Base-by-base conservation (phyloP, 2,797 vertebrate species). In the Diceros bicornis region DNA sequence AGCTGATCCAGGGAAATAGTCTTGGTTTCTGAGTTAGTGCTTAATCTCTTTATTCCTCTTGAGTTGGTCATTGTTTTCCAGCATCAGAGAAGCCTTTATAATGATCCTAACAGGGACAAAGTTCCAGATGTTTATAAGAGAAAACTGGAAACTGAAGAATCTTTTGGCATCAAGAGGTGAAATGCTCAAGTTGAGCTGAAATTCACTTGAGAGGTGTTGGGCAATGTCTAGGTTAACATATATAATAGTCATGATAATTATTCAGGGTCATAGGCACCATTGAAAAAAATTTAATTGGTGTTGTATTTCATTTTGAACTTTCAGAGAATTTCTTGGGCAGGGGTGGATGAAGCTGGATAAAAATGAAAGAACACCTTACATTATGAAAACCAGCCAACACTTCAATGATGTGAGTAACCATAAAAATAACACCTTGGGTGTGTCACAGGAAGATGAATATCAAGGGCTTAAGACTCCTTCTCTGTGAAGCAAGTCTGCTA, bases 321-420 rank as follows among this genome's bases (percentile, higher is more conserved):
- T 61, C 84, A 99, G 99, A 98, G 99, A 99, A 98, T 99, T 99
- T 98, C 99, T 99, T 96, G 99, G 99, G 79, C 99, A 99, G 96
- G 99, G 99, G 68, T 99, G 99, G 99, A 99, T 99, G 99, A 99
- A 99, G 98, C 97, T 99, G 16, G 99, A 99, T 98, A 99, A 99
- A 99, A 99, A 98, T n/a, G 99, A 99, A 82, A 99, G 99, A 97
- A 99, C 99, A 0, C 99, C 99, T 1, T 99, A 99, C 97, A 99
- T 99, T 95, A 99, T 99, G 99, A 99, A 99, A 98, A 99, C 99
- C 13, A 99, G 99, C 96, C 99, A 99, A 96, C 99, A 99, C 96
- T 99, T 99, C 95, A 99, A 99, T 97, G 99, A 99, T 94, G 99
- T 99, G 98, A 99, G 99, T 98, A 97, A 25, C 34, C 17, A 37